These are phyloP conservation scores for Tragelaphus eurycerus DNA, from an alignment of 2,797 vertebrate species.

Conservation along the genomic window DNA sequence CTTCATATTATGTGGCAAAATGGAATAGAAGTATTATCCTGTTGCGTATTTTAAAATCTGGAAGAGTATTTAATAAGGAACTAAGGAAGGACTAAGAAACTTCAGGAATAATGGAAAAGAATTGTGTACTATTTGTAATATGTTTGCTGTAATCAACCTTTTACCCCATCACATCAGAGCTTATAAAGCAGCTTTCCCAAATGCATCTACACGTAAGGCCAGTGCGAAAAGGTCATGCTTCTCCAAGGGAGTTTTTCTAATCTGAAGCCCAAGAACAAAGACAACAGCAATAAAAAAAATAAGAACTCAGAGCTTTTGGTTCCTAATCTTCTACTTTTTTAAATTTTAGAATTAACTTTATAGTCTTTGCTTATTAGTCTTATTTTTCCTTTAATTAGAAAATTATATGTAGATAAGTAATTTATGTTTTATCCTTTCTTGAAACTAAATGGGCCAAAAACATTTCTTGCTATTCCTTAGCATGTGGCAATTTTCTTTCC, in stretches of 20 bases:
- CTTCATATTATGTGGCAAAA: not conserved
- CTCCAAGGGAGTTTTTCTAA: not conserved
- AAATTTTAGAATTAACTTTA: not conserved
- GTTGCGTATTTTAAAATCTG: not conserved
- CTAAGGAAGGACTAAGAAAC: not conserved
- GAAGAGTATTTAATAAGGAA: not conserved
- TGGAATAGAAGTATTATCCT: not conserved
- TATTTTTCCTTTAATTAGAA: not conserved
- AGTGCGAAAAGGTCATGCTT: not conserved
- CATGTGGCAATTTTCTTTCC: not conserved
- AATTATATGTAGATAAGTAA: not conserved
- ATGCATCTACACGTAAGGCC: not conserved
- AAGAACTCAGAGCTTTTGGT: not conserved
- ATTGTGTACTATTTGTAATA: not conserved
- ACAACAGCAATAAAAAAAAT: not conserved
- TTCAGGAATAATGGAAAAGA: not conserved
- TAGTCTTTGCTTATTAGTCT: not conserved
- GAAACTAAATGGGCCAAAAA: not conserved
- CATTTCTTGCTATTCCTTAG: not conserved
- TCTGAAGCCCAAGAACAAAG: not conserved
- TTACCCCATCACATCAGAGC: not conserved
- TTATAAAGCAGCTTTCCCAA: not conserved
- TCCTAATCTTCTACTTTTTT: not conserved
- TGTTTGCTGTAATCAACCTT: not conserved
- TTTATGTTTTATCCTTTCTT: not conserved